Evolutionary conservation across 1,140 invertebrate genomes (phyloP), one percentile per base, ranked within the genome.

Genomic region (Tribolium madens): DNA sequence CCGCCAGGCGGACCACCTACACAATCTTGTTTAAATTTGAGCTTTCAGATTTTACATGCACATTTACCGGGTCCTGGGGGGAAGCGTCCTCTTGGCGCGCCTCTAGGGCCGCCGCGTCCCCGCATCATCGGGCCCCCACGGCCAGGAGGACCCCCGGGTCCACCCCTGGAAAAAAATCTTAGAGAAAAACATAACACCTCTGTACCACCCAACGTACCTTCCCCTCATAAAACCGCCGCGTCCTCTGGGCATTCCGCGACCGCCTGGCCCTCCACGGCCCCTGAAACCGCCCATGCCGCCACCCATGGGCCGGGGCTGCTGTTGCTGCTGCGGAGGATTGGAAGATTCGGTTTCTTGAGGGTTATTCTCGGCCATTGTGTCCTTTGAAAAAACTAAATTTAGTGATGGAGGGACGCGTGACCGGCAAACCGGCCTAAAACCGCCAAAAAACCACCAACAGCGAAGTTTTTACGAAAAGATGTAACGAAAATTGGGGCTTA

Each of bases 51-150:
- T n/a, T n/a, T n/a, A n/a, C n/a, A n/a, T n/a, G n/a, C n/a, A n/a
- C n/a, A n/a, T n/a, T n/a, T 73, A 75, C 77, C 60, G 7, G 47
- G 64, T 48, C 78, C 78, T 42, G 75, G 75, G 57, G 78, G 78
- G 18, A 79, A 79, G 42, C 76, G 36, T 5, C 79, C 79, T 48
- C 79, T 71, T 2, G 76, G 79, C n/a, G 78, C 78, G 17, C 79
- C 79, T 71, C 76, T 78, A 13, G 73, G 78, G 5, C 80, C 80
- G 1, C 80, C 78, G 9, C 80, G 78, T 6, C 80, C 80, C 17
- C 77, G 31, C 78, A 79, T 79, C 76, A 77, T 76, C n/a, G 79
- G 79, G 21, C 79, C 79, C 9, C 80, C 80, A 12, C 80, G 73
- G 0, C 78, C 76, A 73, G 70, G 53, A 9, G 73, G 76, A 3